These are phyloP conservation scores for Cydia pomonella DNA, from an alignment of 1,140 invertebrate genomes.

Conservation along the genomic window DNA sequence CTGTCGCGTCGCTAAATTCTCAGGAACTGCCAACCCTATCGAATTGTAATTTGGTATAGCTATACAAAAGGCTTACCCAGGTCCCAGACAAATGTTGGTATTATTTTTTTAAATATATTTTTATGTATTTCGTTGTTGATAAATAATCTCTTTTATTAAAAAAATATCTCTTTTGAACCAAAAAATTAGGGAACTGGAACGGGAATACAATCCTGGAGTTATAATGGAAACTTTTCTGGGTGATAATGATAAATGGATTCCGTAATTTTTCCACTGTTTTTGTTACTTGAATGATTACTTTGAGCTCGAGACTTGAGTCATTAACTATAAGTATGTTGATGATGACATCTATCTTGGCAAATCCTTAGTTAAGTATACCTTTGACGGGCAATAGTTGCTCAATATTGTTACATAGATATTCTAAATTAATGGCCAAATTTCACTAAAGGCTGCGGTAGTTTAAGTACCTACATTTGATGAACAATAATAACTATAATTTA, in stretches of 20 bases:
- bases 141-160: no score
- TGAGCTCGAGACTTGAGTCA: not conserved
- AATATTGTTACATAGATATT: not conserved
- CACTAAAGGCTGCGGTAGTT: no score
- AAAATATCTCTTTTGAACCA: not conserved
- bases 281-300: not conserved
- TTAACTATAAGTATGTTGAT: not conserved
- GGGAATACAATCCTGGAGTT: not conserved
- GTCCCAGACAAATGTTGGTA: no score
- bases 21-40: no score
- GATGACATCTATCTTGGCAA: not conserved
- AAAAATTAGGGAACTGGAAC: not conserved
- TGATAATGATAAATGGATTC: conserved; percentile 5
- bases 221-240: not conserved
- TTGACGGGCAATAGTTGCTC: not conserved
- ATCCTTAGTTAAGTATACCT: not conserved
- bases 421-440: no score
- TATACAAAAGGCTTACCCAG: no score
- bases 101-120: no score
- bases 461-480: no score
- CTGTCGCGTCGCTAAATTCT: no score
- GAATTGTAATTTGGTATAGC: no score
- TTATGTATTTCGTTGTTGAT: no score
- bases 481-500: no score
- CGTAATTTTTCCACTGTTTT: not conserved